Evolutionary conservation across 2,113 vertebrate species (phyloP), one percentile per base, ranked within the genome.

Genomic region (Cricetomys ansorgei): DNA sequence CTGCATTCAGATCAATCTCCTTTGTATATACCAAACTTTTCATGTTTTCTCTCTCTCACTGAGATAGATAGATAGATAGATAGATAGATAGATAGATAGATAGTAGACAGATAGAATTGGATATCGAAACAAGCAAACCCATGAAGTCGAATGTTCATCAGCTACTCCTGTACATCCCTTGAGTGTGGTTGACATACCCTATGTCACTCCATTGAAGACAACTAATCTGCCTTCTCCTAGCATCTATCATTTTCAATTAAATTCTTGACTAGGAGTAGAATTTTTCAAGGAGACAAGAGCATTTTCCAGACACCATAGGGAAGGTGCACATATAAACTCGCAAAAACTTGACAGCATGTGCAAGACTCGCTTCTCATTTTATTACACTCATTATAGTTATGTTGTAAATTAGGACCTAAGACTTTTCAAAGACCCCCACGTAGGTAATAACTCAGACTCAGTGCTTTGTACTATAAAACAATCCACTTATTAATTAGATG

Each of bases 321-420:
- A 3, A 31, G 80, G 45, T 45, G n/a, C 6, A 31, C 40, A 64
- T 62, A 10, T 31, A 40, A 84, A 84, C 27, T 19, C 57, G 31
- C 27, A 45, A 62, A 64, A 15, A 84, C 8, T 19, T 13, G 4
- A 43, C 40, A 84, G 59, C 15, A 64, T 45, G 2, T 25, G 43
- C 25, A 83, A 29, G 13, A 43, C 40, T 40, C 45, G 40, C 40
- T 45, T 85, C 27, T 93, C 29, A 57, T 25, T 50, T 94, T 23
- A 48, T 84, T 37, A 57, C n/a, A 31, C 23, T 70, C 50, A 88
- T 73, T 90, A 45, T 73, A 50, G 17, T 55, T 25, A 86, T 89
- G 86, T 83, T 91, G 65, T 65, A 75, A 92, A 94, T 57, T 70
- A 93, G 53, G 59, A 97, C 64, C 12, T 88, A 27, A 93, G 57